Evolutionary conservation across 2,888 invertebrate species (phyloP).

Genomic region (Portevinia maculata): DNA sequence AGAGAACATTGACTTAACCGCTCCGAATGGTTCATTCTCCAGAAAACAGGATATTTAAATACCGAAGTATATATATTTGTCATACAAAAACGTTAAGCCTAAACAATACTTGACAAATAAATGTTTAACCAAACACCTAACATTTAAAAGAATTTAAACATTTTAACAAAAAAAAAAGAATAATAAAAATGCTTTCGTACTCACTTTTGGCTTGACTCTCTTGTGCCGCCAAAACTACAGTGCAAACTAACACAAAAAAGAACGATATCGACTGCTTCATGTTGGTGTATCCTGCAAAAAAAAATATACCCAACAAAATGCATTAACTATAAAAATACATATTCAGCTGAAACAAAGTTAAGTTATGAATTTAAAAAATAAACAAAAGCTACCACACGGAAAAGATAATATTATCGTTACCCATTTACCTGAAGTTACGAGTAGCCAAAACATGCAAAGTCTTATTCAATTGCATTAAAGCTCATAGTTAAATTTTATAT

Average conservation of each 20-base stretch:
- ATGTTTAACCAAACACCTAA: too few relatives aligned
- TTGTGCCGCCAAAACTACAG: conserved; percentile 81
- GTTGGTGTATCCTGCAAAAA: conserved; percentile 71
- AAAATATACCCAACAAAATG: conserved; percentile 46
- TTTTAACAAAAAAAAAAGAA: too few relatives aligned
- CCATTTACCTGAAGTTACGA: conserved; percentile 9
- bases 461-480: conserved; percentile 1
- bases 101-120: too few relatives aligned
- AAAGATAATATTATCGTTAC: conserved; percentile 32
- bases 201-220: conserved; percentile 82
- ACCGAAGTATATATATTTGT: too few relatives aligned
- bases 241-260: conserved; percentile 80
- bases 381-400: not conserved
- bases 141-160: too few relatives aligned
- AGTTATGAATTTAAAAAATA: not conserved
- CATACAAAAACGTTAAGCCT: too few relatives aligned
- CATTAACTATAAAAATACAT: conserved; percentile 1
- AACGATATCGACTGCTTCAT: conserved; percentile 82
- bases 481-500: conserved; percentile 5
- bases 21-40: too few relatives aligned
- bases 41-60: too few relatives aligned
- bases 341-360: not conserved
- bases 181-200: conserved; percentile 72
- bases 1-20: too few relatives aligned
- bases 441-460: not conserved